Conservation (phyloP, 2,888 invertebrate species). For the Adelphocoris suturalis region DNA sequence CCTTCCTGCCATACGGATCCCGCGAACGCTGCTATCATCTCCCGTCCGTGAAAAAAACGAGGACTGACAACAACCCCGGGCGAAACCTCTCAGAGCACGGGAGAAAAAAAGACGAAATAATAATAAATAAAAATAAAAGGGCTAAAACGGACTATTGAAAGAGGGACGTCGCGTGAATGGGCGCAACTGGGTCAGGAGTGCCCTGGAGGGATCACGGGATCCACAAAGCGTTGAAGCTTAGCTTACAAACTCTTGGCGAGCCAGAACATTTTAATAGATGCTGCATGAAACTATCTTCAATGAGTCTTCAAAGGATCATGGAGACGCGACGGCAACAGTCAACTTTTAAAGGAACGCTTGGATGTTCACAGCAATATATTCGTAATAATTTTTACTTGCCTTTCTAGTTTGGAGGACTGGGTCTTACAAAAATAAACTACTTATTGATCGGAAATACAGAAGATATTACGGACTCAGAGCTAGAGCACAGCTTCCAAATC, state of each 20-base stretch:
- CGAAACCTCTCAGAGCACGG: neutral
- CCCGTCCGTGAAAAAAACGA: neutral
- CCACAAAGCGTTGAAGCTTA: neutral
- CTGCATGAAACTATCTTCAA: neutral
- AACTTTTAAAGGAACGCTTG: no score
- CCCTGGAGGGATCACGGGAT: constrained; percentile 29
- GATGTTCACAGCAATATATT: no score
- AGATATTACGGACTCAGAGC: no score
- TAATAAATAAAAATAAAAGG: constrained; percentile 44
- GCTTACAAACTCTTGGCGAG: neutral
- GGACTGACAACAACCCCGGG: constrained; percentile 8
- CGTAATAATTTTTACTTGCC: no score
- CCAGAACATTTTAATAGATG: neutral
- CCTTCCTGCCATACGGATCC: neutral
- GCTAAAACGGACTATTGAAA: neutral
- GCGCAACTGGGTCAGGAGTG: constrained; percentile 60
- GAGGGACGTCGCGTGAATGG: constrained; percentile 46
- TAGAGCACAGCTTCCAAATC: no score
- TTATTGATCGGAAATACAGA: no score
- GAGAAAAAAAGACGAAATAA: constrained; percentile 31
- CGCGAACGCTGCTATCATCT: neutral
- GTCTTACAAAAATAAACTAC: no score
- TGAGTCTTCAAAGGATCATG: neutral
- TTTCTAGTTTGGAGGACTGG: no score
- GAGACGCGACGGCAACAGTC: no score